phyloP scores from a whole-genome alignment of 2,888 invertebrate genomes.

The Nomada ruficornis region DNA sequence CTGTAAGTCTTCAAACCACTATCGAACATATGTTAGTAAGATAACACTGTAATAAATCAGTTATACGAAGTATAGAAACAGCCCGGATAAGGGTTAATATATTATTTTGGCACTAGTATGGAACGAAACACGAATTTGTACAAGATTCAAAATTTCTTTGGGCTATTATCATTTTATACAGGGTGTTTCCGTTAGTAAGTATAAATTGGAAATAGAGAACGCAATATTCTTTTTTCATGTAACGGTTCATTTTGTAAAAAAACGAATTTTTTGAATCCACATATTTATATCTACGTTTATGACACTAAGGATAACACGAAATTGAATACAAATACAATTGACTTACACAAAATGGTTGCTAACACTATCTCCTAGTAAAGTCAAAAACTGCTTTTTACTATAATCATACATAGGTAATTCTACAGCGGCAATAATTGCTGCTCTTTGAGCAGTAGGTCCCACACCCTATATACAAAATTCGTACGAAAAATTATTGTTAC shows the following conservation, averaged over 20 bases:
- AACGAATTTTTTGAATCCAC: too few species aligned
- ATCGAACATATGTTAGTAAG: slow-evolving; percentile 32
- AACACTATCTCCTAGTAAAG: slow-evolving; percentile 91
- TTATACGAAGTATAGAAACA: slow-evolving; percentile 38
- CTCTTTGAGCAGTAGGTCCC: slow-evolving; percentile 96
- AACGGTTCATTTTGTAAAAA: too few species aligned
- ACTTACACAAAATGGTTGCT: slow-evolving; percentile 94
- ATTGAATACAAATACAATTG: slow-evolving; percentile 34
- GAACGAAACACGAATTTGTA: not conserved
- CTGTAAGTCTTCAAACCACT: slow-evolving; percentile 13
- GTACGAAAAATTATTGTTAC: slow-evolving; percentile 4
- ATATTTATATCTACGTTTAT: not conserved
- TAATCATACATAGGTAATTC: slow-evolving; percentile 97
- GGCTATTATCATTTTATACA: not conserved
- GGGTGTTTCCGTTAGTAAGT: not conserved
- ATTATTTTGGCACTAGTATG: slow-evolving; percentile 3
- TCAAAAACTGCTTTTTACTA: slow-evolving; percentile 91
- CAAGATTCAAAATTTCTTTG: not conserved
- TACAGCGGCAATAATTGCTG: slow-evolving; percentile 96
- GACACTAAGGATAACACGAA: not conserved
- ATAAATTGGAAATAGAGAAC: not conserved
- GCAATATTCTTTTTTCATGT: too few species aligned
- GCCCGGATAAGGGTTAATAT: slow-evolving; percentile 73
- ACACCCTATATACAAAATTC: slow-evolving; percentile 88
- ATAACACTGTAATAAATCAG: slow-evolving; percentile 14